Evolutionary conservation across 2,888 invertebrate genomes (phyloP), one percentile per base, ranked within the genome.

Genomic region (Metacarcinus magister): DNA sequence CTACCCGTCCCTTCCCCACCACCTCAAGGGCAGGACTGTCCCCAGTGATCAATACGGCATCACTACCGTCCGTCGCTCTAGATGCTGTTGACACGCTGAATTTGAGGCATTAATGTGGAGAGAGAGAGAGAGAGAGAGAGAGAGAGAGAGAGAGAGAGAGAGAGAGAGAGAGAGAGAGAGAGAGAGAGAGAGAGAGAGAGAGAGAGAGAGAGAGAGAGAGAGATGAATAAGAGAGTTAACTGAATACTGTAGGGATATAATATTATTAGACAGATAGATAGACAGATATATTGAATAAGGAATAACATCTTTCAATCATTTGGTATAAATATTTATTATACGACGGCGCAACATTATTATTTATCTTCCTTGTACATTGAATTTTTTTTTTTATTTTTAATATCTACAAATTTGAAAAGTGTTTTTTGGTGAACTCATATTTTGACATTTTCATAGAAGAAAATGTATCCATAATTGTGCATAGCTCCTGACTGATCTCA

Each of bases 61-160:
- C 75, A 28, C 28, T 10, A 5, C 75, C 75, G n/a, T 82, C 75
- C 75, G 28, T 28, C 75, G 75, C 75, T 28, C n/a, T 19, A 82
- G 75, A 82, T 82, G 75, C 7, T 82, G 75, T 82, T 82, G 75
- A 82, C 28, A 82, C n/a, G n/a, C 28, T 28, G 75, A 82, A 82
- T 82, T 82, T 82, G 28, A 82, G 75, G 28, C 75, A 82, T 28
- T 82, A 28, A 82, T 82, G 75, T 82, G 75, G 75, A 32, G 75
- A 82, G 75, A 82, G 75, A 82, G 75, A 82, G 75, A 75, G 75
- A 75, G 75, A 75, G 75, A 75, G 75, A 75, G 75, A 75, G 28
- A 75, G 75, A 75, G 75, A 75, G 75, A 75, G 75, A 75, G 75
- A 75, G 75, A 75, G 75, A 75, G 75, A 75, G 75, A 75, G 75